Evolutionary conservation across 2,113 vertebrate genomes (phyloP).

Genomic region (Corydoras sp.): DNA sequence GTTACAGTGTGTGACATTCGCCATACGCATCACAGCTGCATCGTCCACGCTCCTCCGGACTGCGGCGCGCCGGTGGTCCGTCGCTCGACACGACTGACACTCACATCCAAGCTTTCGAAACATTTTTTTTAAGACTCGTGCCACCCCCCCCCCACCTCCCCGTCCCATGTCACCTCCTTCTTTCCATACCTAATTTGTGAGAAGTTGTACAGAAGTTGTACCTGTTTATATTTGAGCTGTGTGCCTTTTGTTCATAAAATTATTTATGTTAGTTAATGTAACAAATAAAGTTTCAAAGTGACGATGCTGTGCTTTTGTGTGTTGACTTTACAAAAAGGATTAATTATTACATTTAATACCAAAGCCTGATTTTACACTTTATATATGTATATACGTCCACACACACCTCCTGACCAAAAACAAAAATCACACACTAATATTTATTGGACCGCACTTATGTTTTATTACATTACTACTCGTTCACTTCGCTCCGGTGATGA

Average conservation of each 20-base stretch:
- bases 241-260: constrained; percentile 86
- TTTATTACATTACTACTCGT: no score
- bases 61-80: constrained; percentile 1
- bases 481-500: no score
- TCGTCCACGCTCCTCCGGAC: not conserved
- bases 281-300: constrained; percentile 53
- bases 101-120: constrained; percentile 13
- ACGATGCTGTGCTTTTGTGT: not conserved
- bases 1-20: constrained; percentile 1
- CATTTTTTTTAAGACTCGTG: constrained; percentile 42
- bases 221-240: constrained; percentile 82
- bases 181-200: constrained; percentile 61
- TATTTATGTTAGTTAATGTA: constrained; percentile 90
- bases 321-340: not conserved
- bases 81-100: constrained; percentile 10
- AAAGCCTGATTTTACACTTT: no score
- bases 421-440: no score
- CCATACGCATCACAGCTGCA: not conserved
- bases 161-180: constrained; percentile 12
- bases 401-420: no score
- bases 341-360: no score
- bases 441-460: no score
- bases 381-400: no score
- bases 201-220: constrained; percentile 76
- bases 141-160: no score